Evolutionary conservation across 2,888 invertebrate species (phyloP).

Genomic region (Leptinotarsa juncta): DNA sequence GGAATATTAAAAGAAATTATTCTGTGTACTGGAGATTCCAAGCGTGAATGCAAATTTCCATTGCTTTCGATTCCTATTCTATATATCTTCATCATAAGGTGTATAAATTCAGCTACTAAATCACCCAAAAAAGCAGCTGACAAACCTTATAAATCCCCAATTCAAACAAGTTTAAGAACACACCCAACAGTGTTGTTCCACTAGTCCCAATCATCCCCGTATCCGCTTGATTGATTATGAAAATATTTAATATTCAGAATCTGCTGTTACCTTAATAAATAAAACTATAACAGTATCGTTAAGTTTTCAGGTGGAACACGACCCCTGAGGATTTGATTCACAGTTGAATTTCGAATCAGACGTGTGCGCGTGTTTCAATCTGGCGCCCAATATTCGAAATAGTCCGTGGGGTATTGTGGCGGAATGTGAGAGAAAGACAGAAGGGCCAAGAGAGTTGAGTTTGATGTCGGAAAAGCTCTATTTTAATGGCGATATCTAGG

Average conservation of each 20-base stretch:
- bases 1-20: too few species aligned
- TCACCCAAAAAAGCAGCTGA: background rate
- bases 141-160: background rate
- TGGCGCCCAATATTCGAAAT: conserved; percentile 37
- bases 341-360: conserved; percentile 20
- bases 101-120: background rate
- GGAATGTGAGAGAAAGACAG: background rate
- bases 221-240: conserved; percentile 5
- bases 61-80: too few species aligned
- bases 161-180: background rate
- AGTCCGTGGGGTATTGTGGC: conserved; percentile 18
- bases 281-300: conserved; percentile 41
- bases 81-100: too few species aligned
- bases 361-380: conserved; percentile 30
- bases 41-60: too few species aligned
- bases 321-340: conserved; percentile 36
- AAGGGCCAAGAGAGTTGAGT: background rate
- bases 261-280: conserved; percentile 46
- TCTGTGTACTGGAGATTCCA: too few species aligned
- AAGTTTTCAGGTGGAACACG: conserved; percentile 41
- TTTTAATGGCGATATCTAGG: too few species aligned
- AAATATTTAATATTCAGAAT: conserved; percentile 20
- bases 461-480: too few species aligned
- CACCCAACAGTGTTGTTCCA: conserved; percentile 14
- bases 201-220: background rate